phyloP scores from a whole-genome alignment of 2,888 invertebrate species.

The Stenoptilia bipunctidactyla region DNA sequence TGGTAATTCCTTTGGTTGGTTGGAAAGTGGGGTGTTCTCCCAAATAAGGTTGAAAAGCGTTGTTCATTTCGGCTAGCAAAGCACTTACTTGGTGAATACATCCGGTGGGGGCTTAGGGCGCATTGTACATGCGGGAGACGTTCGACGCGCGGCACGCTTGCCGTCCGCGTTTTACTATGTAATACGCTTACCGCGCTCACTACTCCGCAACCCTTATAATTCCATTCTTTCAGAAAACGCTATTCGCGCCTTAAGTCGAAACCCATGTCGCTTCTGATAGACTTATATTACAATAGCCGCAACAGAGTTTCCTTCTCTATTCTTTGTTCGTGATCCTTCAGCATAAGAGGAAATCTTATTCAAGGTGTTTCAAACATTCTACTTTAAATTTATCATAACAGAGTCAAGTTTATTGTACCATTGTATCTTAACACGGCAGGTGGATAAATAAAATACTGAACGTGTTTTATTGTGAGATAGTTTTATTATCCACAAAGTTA shows the following conservation, averaged over 20 bases:
- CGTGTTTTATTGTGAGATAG: not conserved
- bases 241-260: constrained; percentile 53
- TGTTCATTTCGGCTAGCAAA: constrained; percentile 50
- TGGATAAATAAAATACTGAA: not conserved
- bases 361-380: not conserved
- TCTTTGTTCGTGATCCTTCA: not conserved
- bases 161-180: constrained; percentile 43
- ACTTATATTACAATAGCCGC: constrained; percentile 21
- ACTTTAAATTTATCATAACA: not conserved
- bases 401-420: not conserved
- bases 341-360: not conserved
- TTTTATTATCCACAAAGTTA: not conserved
- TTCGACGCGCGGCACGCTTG: constrained; percentile 20
- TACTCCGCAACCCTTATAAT: constrained; percentile 50
- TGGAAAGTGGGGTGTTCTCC: constrained; percentile 35
- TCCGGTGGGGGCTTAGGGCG: constrained; percentile 45
- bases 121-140: constrained; percentile 55
- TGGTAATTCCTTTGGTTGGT: constrained; percentile 36
- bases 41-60: constrained; percentile 44
- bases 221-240: constrained; percentile 42
- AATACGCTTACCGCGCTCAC: constrained; percentile 59
- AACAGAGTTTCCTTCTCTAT: not conserved
- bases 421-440: not conserved
- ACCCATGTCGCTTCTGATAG: constrained; percentile 44
- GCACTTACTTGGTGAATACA: constrained; percentile 52